Evolutionary conservation across 2,888 invertebrate genomes (phyloP).

Genomic region (Nysson spinosus): DNA sequence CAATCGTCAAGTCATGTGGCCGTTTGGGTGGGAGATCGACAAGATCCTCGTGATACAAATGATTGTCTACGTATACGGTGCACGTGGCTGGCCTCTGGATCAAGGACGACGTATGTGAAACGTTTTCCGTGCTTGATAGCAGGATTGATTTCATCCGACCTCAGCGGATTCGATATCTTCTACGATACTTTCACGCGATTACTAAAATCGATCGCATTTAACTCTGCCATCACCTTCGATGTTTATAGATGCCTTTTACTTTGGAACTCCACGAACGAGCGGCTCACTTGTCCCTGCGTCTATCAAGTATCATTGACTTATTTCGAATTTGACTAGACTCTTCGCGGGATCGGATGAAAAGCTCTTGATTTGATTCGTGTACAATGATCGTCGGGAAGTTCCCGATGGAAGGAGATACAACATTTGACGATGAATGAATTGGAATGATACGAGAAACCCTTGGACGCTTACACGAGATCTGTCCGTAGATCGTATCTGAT

Average conservation of each 20-base stretch:
- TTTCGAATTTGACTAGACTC: background rate
- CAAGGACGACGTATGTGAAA: slow-evolving; percentile 24
- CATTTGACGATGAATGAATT: background rate
- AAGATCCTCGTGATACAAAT: slow-evolving; percentile 29
- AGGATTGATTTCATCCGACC: slow-evolving; percentile 17
- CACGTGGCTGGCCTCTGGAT: slow-evolving; percentile 32
- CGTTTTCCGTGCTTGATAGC: too few relatives aligned
- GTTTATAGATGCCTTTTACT: too few relatives aligned
- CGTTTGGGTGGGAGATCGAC: slow-evolving; percentile 39
- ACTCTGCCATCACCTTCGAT: too few relatives aligned
- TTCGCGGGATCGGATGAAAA: background rate
- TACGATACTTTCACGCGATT: too few relatives aligned
- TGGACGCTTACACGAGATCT: background rate
- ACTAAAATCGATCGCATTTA: too few relatives aligned
- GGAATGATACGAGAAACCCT: background rate
- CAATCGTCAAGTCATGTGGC: slow-evolving; percentile 59
- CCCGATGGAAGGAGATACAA: background rate
- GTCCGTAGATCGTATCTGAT: background rate
- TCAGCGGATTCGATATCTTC: background rate
- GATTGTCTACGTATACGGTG: slow-evolving; percentile 16
- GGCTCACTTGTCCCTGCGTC: background rate
- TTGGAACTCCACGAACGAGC: too few relatives aligned
- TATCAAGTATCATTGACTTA: background rate
- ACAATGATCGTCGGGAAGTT: slow-evolving; percentile 20
- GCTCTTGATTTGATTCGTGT: slow-evolving; percentile 16